These are phyloP conservation scores for Apteryx owenii DNA, from an alignment of 2,113 vertebrate species.

Conservation along the genomic window DNA sequence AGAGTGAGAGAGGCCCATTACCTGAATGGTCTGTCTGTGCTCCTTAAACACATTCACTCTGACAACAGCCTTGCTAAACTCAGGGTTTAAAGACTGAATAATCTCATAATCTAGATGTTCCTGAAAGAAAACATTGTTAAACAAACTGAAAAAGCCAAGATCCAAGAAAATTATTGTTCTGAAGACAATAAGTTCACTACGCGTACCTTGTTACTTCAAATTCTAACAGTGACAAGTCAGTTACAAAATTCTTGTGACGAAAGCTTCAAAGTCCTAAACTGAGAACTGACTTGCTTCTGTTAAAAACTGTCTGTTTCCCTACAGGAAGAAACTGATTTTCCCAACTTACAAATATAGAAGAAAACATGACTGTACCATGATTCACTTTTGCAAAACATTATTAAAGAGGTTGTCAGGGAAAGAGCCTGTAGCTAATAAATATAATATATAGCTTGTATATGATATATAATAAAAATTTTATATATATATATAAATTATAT, in stretches of 20 bases:
- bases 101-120: slow-evolving; percentile 98
- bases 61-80: slow-evolving; percentile 97
- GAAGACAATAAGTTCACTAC: background rate
- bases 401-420: background rate
- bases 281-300: background rate
- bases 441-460: background rate
- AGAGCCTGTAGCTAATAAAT: background rate
- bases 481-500: background rate
- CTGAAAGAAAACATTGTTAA: slow-evolving; percentile 64
- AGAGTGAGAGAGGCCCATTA: slow-evolving; percentile 31
- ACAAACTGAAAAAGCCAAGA: background rate
- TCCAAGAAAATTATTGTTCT: background rate
- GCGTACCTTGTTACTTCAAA: background rate
- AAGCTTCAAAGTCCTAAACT: background rate
- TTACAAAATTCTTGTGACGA: background rate
- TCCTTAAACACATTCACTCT: slow-evolving; percentile 97
- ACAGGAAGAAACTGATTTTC: background rate
- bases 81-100: slow-evolving; percentile 96
- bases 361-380: background rate
- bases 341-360: background rate
- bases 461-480: background rate
- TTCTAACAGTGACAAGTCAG: background rate
- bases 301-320: background rate
- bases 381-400: background rate
- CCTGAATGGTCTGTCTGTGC: slow-evolving; percentile 98